These are phyloP conservation scores for Acanthosoma haemorrhoidale DNA, from an alignment of 2,888 invertebrate species.

Conservation along the genomic window DNA sequence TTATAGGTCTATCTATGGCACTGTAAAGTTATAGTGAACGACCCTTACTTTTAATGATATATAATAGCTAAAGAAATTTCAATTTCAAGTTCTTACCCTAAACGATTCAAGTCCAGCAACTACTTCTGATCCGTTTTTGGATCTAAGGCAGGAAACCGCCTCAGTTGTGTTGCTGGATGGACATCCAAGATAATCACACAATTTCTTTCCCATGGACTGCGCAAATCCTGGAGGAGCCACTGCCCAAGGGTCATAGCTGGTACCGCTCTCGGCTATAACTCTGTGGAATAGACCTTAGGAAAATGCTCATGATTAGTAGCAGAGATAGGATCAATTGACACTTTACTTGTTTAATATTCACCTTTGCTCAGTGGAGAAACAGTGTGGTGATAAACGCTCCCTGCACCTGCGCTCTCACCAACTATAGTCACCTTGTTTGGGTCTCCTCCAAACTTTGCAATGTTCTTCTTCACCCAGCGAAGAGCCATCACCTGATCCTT, in stretches of 20 bases:
- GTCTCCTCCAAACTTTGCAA: slow-evolving; percentile 4
- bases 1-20: too few relatives aligned
- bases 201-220: not conserved
- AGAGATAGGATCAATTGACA: not conserved
- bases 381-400: slow-evolving; percentile 7
- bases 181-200: not conserved
- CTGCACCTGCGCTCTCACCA: slow-evolving; percentile 10
- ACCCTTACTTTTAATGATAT: too few relatives aligned
- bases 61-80: too few relatives aligned
- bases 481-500: not conserved
- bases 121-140: not conserved
- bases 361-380: slow-evolving; percentile 18
- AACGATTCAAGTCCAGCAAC: too few relatives aligned
- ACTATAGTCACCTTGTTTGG: not conserved
- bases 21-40: too few relatives aligned
- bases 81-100: not conserved
- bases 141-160: not conserved
- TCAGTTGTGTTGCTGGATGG: not conserved
- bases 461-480: slow-evolving; percentile 10
- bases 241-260: not conserved
- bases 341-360: not conserved
- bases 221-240: not conserved
- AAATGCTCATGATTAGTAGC: too few relatives aligned
- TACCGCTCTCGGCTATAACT: slow-evolving; percentile 5
- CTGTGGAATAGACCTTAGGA: slow-evolving; percentile 4